A percentile compares a stretch with the other conserved stretches of the same genome.
phyloP scores from a whole-genome alignment of 2,888 invertebrate genomes.

The Chrysolina haemoptera region DNA sequence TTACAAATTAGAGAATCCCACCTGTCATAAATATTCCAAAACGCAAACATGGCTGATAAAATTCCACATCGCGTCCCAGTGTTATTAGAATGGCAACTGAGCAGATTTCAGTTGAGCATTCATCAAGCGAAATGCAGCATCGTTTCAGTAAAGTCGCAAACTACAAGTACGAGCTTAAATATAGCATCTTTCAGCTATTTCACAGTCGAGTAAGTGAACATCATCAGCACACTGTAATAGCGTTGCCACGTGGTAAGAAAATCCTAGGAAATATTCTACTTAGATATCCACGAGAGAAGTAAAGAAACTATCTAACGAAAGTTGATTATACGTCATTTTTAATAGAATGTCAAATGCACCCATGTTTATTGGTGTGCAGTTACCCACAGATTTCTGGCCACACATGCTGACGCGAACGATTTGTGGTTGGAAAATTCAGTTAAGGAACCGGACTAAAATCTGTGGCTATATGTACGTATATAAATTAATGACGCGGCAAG shows the following conservation, averaged over 20 bases:
- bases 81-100: not conserved
- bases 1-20: no score
- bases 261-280: not conserved
- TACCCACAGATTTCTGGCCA: no score
- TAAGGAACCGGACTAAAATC: no score
- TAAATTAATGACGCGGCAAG: no score
- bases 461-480: no score
- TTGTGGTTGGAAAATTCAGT: no score
- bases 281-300: not conserved
- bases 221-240: not conserved
- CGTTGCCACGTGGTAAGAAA: conserved; percentile 7
- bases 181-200: conserved; percentile 4
- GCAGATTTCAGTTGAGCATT: not conserved
- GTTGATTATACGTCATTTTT: no score
- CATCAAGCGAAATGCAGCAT: not conserved
- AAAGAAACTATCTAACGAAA: no score
- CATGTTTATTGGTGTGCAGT: no score
- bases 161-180: not conserved
- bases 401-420: no score
- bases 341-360: no score
- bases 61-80: not conserved
- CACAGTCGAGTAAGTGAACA: not conserved
- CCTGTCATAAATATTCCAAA: not conserved
- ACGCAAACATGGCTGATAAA: not conserved
- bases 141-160: not conserved